phyloP scores from a whole-genome alignment of 2,113 vertebrate species.

The Isichthys henryi region DNA sequence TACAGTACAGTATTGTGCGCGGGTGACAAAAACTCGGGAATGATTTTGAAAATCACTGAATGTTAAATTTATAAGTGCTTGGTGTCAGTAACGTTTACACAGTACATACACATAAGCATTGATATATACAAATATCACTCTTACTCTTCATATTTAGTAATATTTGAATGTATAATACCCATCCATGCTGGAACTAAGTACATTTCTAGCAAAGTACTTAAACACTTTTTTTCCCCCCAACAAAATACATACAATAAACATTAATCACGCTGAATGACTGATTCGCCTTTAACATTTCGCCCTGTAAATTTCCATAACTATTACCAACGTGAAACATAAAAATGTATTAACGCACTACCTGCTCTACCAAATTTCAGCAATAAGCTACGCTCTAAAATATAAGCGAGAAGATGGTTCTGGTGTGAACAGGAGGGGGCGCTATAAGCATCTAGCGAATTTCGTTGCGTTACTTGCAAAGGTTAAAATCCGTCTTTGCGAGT shows the following conservation, averaged over 20 bases:
- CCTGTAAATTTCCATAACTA: neutral
- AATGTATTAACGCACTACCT: neutral
- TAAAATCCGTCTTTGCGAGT: neutral
- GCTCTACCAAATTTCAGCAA: neutral
- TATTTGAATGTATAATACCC: neutral
- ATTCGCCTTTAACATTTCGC: neutral
- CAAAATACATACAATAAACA: neutral
- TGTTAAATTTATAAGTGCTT: slow-evolving; percentile 11
- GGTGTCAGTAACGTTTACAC: neutral
- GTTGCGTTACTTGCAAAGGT: neutral
- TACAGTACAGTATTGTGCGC: neutral
- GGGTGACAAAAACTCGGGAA: neutral
- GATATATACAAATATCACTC: neutral
- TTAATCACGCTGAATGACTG: neutral
- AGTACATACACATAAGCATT: neutral
- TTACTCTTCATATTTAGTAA: neutral
- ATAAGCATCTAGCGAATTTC: neutral
- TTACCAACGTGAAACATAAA: neutral
- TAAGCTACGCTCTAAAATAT: neutral
- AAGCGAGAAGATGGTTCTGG: neutral
- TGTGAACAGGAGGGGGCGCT: neutral
- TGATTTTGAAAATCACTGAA: neutral
- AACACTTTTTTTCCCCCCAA: neutral
- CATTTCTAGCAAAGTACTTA: neutral
- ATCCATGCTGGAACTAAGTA: neutral